Conservation (phyloP, 2,797 vertebrate genomes). For the Pelodytes ibericus region DNA sequence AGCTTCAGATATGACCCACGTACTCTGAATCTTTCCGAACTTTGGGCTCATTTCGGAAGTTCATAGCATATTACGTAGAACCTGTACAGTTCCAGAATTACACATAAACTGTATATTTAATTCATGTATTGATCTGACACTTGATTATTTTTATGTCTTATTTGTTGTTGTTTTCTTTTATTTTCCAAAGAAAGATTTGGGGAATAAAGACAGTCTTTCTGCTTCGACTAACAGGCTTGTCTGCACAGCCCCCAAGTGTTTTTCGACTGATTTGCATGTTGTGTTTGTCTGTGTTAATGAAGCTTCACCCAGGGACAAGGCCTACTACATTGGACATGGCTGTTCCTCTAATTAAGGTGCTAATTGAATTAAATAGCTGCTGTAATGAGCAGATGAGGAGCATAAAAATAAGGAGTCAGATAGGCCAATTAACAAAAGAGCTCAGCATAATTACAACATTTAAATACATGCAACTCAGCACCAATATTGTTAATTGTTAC, state of each 20-base stretch:
- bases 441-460: constrained; percentile 98
- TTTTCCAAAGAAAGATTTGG: no score
- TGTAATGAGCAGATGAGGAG: constrained; percentile 93
- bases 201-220: constrained; percentile 74
- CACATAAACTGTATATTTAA: no score
- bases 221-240: constrained; percentile 71
- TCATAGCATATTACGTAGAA: no score
- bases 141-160: no score
- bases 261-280: constrained; percentile 83
- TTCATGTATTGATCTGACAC: no score
- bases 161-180: no score
- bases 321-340: constrained; percentile 90
- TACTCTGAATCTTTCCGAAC: no score
- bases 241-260: constrained; percentile 67
- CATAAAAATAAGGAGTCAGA: constrained; percentile 99
- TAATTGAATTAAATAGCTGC: constrained; percentile 99
- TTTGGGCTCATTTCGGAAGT: no score
- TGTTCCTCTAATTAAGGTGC: constrained; percentile 97
- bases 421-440: constrained; percentile 98
- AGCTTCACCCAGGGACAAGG: constrained; percentile 81
- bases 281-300: constrained; percentile 96
- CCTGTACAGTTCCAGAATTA: no score
- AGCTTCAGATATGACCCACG: no score
- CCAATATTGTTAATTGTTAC: constrained; percentile 95
- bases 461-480: constrained; percentile 87